These are phyloP conservation scores for Noctua comes DNA, from an alignment of 2,888 invertebrate genomes.

Conservation along the genomic window DNA sequence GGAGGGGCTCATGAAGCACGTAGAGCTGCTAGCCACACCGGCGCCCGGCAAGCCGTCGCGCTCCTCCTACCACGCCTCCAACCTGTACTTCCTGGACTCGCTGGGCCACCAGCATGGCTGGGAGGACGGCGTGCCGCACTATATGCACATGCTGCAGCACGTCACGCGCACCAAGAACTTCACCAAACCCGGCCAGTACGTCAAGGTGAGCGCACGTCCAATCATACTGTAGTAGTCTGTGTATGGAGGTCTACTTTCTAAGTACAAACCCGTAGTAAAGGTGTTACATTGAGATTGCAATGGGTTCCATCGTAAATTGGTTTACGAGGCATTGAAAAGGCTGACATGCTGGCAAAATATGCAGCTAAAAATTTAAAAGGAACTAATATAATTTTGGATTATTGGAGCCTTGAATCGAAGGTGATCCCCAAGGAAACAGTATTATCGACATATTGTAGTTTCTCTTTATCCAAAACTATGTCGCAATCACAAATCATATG, in stretches of 20 bases:
- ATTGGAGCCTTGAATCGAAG: too few species aligned
- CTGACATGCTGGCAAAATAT: too few species aligned
- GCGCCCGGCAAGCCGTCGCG: conserved; percentile 89
- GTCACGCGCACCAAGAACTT: conserved; percentile 97
- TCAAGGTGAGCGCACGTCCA: conserved; percentile 90
- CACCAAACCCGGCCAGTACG: conserved; percentile 97
- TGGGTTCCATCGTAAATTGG: too few species aligned
- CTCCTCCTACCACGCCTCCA: conserved; percentile 96
- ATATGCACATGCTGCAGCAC: conserved; percentile 98
- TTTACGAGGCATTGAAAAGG: too few species aligned
- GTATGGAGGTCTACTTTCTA: neutral
- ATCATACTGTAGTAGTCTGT: neutral
- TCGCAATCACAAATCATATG: neutral
- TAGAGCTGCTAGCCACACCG: conserved; percentile 91
- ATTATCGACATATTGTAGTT: too few species aligned
- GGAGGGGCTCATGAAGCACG: conserved; percentile 94
- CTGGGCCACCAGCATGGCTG: conserved; percentile 94
- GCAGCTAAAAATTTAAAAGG: too few species aligned
- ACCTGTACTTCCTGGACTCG: conserved; percentile 98
- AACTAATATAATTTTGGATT: too few species aligned
- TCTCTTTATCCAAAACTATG: too few species aligned
- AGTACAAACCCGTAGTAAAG: neutral
- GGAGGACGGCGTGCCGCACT: conserved; percentile 94
- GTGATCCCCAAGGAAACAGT: too few species aligned
- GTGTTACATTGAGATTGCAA: too few species aligned